Evolutionary conservation across 2,113 vertebrate species (phyloP).

Genomic region (Ranitomeya imitator): DNA sequence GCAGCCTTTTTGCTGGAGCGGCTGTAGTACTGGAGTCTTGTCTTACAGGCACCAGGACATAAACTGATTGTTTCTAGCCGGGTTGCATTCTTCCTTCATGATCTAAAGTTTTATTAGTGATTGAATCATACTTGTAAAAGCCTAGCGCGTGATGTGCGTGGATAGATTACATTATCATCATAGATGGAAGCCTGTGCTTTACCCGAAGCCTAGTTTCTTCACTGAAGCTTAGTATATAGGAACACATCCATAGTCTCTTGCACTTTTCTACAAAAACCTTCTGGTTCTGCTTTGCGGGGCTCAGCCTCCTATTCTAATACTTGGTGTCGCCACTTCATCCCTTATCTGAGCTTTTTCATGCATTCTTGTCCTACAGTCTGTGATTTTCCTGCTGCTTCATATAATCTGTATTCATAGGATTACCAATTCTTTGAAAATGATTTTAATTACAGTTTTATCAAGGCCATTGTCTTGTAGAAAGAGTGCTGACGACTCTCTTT

Average conservation of each 20-base stretch:
- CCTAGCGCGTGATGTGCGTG: too few relatives aligned
- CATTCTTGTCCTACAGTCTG: constrained; percentile 6
- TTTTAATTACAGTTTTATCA: constrained; percentile 52
- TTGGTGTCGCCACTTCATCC: background rate
- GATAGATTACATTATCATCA: too few relatives aligned
- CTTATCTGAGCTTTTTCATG: background rate
- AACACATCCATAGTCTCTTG: background rate
- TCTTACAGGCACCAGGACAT: too few relatives aligned
- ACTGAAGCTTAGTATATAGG: too few relatives aligned
- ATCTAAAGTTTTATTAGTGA: too few relatives aligned
- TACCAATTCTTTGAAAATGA: constrained; percentile 41
- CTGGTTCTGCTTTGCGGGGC: background rate
- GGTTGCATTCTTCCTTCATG: too few relatives aligned
- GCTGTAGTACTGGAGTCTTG: too few relatives aligned
- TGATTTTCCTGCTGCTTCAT: constrained; percentile 16
- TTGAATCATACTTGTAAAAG: too few relatives aligned
- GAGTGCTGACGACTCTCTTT: constrained; percentile 23
- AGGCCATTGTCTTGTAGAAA: constrained; percentile 47
- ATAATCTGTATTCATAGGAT: constrained; percentile 49
- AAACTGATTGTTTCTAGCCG: too few relatives aligned
- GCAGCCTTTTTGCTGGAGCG: too few relatives aligned
- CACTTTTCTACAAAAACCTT: background rate
- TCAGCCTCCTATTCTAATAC: background rate
- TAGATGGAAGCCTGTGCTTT: too few relatives aligned
- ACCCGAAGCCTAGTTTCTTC: too few relatives aligned